phyloP scores from a whole-genome alignment of 2,888 invertebrate genomes.

The Apocheima hispidaria region DNA sequence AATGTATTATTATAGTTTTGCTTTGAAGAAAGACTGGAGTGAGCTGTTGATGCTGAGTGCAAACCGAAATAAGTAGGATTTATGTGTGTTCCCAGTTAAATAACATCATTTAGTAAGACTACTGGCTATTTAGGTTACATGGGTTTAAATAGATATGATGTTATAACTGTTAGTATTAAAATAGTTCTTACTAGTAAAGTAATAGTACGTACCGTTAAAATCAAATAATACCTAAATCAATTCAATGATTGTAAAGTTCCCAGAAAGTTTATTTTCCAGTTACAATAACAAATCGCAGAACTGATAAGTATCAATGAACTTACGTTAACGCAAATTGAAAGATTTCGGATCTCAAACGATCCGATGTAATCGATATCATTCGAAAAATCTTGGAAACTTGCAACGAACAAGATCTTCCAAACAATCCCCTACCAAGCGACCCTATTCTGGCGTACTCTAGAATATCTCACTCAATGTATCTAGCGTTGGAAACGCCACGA shows the following conservation, averaged over 20 bases:
- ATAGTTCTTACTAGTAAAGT: too few species aligned
- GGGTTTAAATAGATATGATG: too few species aligned
- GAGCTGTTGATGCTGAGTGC: constrained; percentile 8
- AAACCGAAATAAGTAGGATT: background rate
- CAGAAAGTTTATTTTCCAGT: background rate
- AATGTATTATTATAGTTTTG: constrained; percentile 1
- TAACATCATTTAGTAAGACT: too few species aligned
- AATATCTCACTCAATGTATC: too few species aligned
- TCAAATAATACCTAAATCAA: background rate
- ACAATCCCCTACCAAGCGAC: constrained; percentile 31
- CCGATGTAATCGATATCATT: constrained; percentile 20
- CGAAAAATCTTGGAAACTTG: constrained; percentile 23
- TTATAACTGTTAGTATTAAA: too few species aligned
- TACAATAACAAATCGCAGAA: background rate
- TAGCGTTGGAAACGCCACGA: too few species aligned
- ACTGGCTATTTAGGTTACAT: too few species aligned
- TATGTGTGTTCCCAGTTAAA: background rate
- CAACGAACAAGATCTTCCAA: constrained; percentile 23
- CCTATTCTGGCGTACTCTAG: too few species aligned
- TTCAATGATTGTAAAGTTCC: too few species aligned
- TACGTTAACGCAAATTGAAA: constrained; percentile 9
- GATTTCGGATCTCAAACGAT: constrained; percentile 9
- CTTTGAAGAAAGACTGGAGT: constrained; percentile 17
- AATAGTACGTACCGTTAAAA: background rate
- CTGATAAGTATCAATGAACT: background rate